Conservation (phyloP, 2,888 invertebrate genomes). For the Epirrhoe tristata region DNA sequence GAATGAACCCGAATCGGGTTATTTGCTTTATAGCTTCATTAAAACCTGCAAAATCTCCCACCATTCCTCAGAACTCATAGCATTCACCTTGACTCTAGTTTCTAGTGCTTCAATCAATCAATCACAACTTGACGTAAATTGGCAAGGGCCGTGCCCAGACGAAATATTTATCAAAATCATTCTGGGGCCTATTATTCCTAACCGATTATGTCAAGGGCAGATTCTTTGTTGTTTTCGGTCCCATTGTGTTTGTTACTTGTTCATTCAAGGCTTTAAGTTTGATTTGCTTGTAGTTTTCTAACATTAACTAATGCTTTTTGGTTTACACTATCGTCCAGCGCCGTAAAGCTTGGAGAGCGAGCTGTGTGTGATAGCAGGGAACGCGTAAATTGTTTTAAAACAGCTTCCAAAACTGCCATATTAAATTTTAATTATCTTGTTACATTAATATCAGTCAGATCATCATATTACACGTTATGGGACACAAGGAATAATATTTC, state of each 20-base stretch:
- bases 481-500: too few relatives aligned
- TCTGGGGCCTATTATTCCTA: conserved; percentile 44
- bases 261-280: conserved; percentile 19
- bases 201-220: conserved; percentile 48
- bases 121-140: conserved; percentile 48
- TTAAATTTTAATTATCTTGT: too few relatives aligned
- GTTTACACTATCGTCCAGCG: neutral
- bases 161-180: conserved; percentile 47
- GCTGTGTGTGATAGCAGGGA: too few relatives aligned
- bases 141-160: conserved; percentile 45
- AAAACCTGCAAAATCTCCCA: conserved; percentile 32
- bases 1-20: conserved; percentile 13
- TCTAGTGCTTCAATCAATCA: conserved; percentile 46
- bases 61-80: conserved; percentile 27
- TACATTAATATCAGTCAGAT: too few relatives aligned
- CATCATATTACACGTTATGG: too few relatives aligned
- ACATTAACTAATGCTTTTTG: neutral
- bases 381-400: too few relatives aligned
- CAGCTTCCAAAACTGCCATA: too few relatives aligned
- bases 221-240: conserved; percentile 38
- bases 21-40: conserved; percentile 33
- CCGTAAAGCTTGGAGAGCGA: too few relatives aligned
- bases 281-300: neutral
- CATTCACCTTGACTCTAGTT: conserved; percentile 37
- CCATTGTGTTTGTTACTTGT: conserved; percentile 32